These are phyloP conservation scores for Agelas oroides DNA, from an alignment of 37 sponge, comb jelly and placozoan species.

Conservation along the genomic window DNA sequence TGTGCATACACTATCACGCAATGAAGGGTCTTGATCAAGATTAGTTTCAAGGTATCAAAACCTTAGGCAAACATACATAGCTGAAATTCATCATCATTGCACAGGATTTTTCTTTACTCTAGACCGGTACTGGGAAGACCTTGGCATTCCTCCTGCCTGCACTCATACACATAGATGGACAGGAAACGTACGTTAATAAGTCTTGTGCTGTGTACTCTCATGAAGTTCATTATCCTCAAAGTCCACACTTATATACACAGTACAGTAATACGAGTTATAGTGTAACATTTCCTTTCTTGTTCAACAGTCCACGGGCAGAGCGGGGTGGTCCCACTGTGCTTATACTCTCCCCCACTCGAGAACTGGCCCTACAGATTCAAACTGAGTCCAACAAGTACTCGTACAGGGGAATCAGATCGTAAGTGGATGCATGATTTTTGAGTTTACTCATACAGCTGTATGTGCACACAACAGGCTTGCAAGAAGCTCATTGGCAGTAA, in stretches of 20 bases:
- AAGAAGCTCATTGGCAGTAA: too few species aligned
- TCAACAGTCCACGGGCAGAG: constrained; percentile 73
- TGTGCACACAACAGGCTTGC: too few species aligned
- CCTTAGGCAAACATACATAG: too few species aligned
- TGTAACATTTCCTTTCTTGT: too few species aligned
- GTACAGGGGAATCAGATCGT: constrained; percentile 86
- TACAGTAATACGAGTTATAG: too few species aligned
- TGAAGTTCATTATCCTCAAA: too few species aligned
- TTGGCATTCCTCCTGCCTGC: constrained; percentile 96
- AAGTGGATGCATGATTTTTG: too few species aligned
- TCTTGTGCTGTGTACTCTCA: neutral
- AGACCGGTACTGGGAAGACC: constrained; percentile 99
- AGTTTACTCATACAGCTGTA: too few species aligned
- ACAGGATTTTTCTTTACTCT: constrained; percentile 2
- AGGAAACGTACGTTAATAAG: constrained; percentile 63
- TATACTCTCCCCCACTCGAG: constrained; percentile 93
- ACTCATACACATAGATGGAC: constrained; percentile 94
- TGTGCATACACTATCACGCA: too few species aligned
- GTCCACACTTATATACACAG: too few species aligned
- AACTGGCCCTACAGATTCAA: constrained; percentile 95
- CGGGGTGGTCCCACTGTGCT: constrained; percentile 88
- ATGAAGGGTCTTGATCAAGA: too few species aligned
- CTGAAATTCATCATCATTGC: neutral
- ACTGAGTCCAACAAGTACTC: constrained; percentile 90
- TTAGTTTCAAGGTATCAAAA: too few species aligned